Evolutionary conservation across 2,797 vertebrate genomes (phyloP), one percentile per base, ranked within the genome.

Genomic region (Dipus sagitta): DNA sequence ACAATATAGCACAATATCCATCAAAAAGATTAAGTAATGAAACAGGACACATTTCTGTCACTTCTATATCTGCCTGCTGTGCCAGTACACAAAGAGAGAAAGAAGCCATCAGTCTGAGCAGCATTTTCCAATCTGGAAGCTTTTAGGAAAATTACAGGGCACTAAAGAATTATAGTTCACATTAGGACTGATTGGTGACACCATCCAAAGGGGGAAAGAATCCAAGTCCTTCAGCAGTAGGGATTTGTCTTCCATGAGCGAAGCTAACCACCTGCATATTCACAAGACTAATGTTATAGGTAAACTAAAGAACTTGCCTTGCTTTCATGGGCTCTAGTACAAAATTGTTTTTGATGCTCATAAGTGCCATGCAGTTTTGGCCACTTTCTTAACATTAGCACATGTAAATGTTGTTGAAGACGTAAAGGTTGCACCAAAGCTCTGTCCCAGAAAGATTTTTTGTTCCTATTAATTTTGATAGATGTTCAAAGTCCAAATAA

Each of bases 131-230:
- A 86, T 88, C 96, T 94, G 80, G 91, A 97, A 97, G 97, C 97
- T 98, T 98, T 98, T 97, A 98, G 97, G 95, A 93, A 98, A 98
- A 98, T 98, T 97, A 95, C 87, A 98, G 97, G 95, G 92, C 93
- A 98, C 96, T 96, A 93, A 96, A 97, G 97, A 98, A 98, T 96
- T 97, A 97, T 82, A 96, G 89, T 96, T 89, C 93, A 87, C 96
- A 96, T 98, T 97, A 98, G 94, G 94, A 89, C 0, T 98, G 97
- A 98, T 90, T 97, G 81, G 93, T 96, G 90, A 94, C 96, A 96
- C 96, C 95, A 91, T 91, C 89, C 95, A 96, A 97, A 94, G 96
- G 54, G 65, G 91, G 80, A 97, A 97, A 96, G 91, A 97, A 95
- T 92, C 93, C 86, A 83, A 72, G 88, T 96, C 95, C 80, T 80